Base-by-base conservation (phyloP, 2,888 invertebrate genomes). In the Drosophila mimetica region DNA sequence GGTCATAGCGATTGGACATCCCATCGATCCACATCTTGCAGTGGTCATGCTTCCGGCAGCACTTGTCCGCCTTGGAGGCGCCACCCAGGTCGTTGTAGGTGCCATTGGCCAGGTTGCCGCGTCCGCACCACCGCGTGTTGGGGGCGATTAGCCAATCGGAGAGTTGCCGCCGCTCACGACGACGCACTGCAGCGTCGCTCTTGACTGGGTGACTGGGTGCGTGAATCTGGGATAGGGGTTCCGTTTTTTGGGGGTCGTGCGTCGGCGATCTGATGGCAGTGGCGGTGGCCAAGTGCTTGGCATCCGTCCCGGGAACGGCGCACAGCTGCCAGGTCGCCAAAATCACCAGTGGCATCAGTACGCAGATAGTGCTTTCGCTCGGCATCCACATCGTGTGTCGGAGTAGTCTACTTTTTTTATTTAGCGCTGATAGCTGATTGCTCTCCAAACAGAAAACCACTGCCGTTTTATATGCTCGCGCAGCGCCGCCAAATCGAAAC, bases 51-150 rank as follows among this genome's bases (percentile, higher is more conserved):
- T 94, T 94, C 34, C 98, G 93, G 91, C 98, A 98, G 91, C 98
- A 98, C 86, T 95, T 93, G 89, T 98, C 98, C 16, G 97, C 96
- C 69, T 94, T 93, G 34, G 95, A 94, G 90, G 97, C 96, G 41
- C 96, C 96, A 8, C 97, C 98, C 44, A 98, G 93, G 80, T 97
- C 95, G 57, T 95, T 95, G 91, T 96, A 96, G 75, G 95, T 94
- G 41, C 94, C 89, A 60, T 90, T 90, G 5, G 97, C 97, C 0
- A 95, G 94, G 89, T 95, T 95, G 1, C 98, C 98, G 81, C 96
- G 95, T 22, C 98, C 98, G 91, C 98, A 98, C 98, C 98, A 98
- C 90, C 96, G 96, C 0, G 98, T 98, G 48, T 97, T 97, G 0
- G 97, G 97, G 47, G 97, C 95, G 73, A 96, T 94, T 61, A 97